Evolutionary conservation across 37 sponge, comb jelly and placozoan genomes (phyloP), one percentile per base, ranked within the genome.

Genomic region (Chondrosia reniformis): DNA sequence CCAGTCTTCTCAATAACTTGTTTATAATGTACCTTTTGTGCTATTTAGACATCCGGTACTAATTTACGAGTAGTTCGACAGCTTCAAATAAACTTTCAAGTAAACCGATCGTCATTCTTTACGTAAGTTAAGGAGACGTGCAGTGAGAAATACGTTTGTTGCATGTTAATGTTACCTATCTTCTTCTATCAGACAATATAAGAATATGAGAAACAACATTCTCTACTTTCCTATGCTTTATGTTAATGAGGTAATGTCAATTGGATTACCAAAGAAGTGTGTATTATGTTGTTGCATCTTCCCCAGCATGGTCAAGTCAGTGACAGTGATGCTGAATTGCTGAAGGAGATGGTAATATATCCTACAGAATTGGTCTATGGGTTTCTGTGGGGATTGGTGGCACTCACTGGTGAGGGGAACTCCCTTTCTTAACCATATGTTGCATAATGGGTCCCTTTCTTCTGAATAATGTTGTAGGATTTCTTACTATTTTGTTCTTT

Each of bases 211-310:
- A 3, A 38, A 85, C 76, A 86, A 46, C 0, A 75, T 79, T 4
- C 72, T 85, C 3, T 89, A 84, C 77, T 78, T 61, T 44, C 90
- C 90, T n/a, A 37, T 89, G 0, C 63, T 89, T 31, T 89, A 82
- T 37, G 57, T 89, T 36, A 78, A 74, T 46, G 90, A 89, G 90
- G 90, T 89, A 45, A 19, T 49, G 52, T 49, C 15, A 49, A 49
- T 49, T 10, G 10, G 52, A 49, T 15, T 10, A 19, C 52, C 52
- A 19, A 19, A 15, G 15, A 49, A 49, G 10, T 19, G 52, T 10
- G 10, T 49, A 15, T 49, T 19, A 49, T 19, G 15, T 49, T 49
- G 52, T 49, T 13, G n/a, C 28, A 6, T 59, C 45, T n/a, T 74
- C 33, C 45, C 66, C 39, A 90, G 91, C 75, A 90, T 79, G 75